A percentile compares a stretch with the other conserved stretches of the same genome.
These are phyloP conservation scores for Trissolcus basalis DNA, from an alignment of 1,140 invertebrate genomes.

Conservation along the genomic window DNA sequence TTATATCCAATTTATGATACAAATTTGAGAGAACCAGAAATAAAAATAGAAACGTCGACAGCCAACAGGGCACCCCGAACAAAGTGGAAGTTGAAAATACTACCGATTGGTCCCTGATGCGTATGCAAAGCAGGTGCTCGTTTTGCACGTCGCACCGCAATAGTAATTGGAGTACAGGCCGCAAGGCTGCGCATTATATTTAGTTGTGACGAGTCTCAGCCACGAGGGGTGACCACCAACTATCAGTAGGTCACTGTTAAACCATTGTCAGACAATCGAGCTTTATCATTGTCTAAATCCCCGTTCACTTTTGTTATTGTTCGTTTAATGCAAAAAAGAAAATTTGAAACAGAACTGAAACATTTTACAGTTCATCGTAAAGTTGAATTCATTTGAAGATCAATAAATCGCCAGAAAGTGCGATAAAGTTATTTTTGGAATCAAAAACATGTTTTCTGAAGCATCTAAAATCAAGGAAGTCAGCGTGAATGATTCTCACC, in stretches of 20 bases:
- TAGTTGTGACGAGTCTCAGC: constrained; percentile 63
- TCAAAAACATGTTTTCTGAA: too few relatives aligned
- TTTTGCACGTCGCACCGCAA: constrained; percentile 52
- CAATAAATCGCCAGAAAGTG: too few relatives aligned
- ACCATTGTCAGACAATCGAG: constrained; percentile 71
- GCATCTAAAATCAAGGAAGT: background rate
- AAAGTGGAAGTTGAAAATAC: constrained; percentile 39
- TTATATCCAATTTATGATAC: too few relatives aligned
- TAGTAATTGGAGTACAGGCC: constrained; percentile 71
- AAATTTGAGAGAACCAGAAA: too few relatives aligned
- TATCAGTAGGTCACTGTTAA: constrained; percentile 71
- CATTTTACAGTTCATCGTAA: too few relatives aligned
- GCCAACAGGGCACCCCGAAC: constrained; percentile 44
- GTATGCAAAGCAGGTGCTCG: constrained; percentile 70
- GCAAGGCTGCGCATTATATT: constrained; percentile 73
- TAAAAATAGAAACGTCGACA: constrained; percentile 23
- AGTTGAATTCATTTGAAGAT: too few relatives aligned
- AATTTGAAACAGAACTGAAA: too few relatives aligned
- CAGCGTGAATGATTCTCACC: background rate
- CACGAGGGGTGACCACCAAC: constrained; percentile 60
- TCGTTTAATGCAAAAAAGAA: background rate
- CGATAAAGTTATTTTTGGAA: too few relatives aligned
- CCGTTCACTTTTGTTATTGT: constrained; percentile 29
- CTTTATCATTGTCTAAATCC: constrained; percentile 64
- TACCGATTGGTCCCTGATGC: constrained; percentile 69